Percentiles rank a stretch among this genome's conserved stretches.
Evolutionary conservation across 1,140 invertebrate species (phyloP).

Genomic region (Ceratitis capitata): DNA sequence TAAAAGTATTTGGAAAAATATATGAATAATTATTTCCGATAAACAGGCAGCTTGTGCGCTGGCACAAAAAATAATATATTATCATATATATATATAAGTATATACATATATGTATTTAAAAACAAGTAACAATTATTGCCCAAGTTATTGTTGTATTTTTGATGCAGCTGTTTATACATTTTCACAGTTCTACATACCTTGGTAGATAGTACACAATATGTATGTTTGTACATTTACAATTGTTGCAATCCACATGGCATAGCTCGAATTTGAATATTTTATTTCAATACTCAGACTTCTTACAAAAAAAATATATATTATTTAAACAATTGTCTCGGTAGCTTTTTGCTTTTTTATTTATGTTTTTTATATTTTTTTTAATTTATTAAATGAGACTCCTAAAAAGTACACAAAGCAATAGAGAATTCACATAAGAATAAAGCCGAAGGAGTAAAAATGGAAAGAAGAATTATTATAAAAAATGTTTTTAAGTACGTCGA

Average conservation of each 20-base stretch:
- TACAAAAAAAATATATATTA: neutral
- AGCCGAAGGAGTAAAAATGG: too few species aligned
- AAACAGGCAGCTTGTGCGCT: neutral
- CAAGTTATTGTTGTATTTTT: neutral
- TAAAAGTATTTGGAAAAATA: neutral
- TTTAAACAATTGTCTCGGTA: neutral
- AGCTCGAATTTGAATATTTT: neutral
- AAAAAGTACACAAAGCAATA: too few species aligned
- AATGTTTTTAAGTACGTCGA: too few species aligned
- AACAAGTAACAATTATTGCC: neutral
- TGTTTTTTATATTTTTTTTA: neutral
- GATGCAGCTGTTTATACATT: constrained; percentile 10
- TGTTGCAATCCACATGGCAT: neutral
- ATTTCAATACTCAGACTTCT: neutral
- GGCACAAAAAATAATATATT: neutral
- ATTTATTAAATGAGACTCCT: too few species aligned
- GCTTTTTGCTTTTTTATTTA: neutral
- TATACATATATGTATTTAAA: too few species aligned
- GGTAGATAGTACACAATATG: neutral
- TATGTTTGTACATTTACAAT: neutral
- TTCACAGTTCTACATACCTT: neutral
- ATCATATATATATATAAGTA: neutral
- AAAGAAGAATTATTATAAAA: neutral
- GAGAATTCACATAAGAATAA: too few species aligned
- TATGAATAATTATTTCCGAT: neutral